phyloP scores from a whole-genome alignment of 2,113 vertebrate genomes.

The Boulengeromyrus knoepffleri region DNA sequence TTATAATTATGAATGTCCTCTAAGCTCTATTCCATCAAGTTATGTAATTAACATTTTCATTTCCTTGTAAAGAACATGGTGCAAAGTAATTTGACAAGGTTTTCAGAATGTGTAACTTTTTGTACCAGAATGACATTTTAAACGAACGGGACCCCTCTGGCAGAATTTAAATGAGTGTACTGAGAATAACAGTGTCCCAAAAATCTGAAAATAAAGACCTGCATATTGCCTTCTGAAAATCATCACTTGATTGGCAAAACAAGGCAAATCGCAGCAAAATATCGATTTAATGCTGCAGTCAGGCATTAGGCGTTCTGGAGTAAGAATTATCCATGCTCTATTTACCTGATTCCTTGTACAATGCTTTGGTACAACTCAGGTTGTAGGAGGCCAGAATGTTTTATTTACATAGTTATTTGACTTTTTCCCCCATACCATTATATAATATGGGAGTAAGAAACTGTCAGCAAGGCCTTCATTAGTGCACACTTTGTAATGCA shows the following conservation, averaged over 20 bases:
- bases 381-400: neutral
- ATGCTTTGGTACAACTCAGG: conserved; percentile 65
- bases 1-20: conserved; percentile 13
- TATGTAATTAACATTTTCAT: neutral
- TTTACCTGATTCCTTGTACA: conserved; percentile 75
- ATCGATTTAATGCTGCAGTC: conserved; percentile 90
- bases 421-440: neutral
- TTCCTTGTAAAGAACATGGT: neutral
- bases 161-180: conserved; percentile 50
- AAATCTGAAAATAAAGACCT: conserved; percentile 62
- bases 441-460: neutral
- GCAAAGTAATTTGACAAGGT: neutral
- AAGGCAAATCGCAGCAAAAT: conserved; percentile 80
- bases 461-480: neutral
- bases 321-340: conserved; percentile 84
- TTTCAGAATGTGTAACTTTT: neutral
- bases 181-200: conserved; percentile 57
- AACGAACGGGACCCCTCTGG: conserved; percentile 47
- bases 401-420: neutral
- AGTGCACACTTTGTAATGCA: neutral
- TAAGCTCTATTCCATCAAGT: neutral
- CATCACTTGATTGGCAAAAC: conserved; percentile 82
- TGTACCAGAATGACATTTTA: conserved; percentile 31
- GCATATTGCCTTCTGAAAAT: conserved; percentile 73
- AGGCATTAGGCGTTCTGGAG: conserved; percentile 72